Base-by-base conservation (phyloP, 2,888 invertebrate genomes). In the Notodonta dromedarius region DNA sequence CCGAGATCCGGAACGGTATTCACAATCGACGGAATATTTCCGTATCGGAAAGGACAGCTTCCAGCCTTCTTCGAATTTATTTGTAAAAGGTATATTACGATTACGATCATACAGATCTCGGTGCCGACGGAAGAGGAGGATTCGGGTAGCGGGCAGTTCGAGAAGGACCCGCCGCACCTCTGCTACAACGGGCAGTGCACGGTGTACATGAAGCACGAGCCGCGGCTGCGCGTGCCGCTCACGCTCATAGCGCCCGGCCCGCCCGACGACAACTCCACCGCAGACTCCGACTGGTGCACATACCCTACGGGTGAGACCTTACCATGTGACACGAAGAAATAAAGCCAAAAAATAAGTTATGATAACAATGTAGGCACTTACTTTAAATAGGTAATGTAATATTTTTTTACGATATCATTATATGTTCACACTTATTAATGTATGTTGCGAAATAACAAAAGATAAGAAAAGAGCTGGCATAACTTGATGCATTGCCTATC, bases 231-330 rank as follows among this genome's bases (percentile, higher is more conserved):
- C 2, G 78, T 92, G 61, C 92, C 90, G 11, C 78, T 93, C 24
- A 81, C 92, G 0, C 73, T 93, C 51, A 67, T 84, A 40, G 89
- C 91, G 0, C 90, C 90, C 0, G 86, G 85, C 6, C 75, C 81
- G 3, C 79, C 79, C 1, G 83, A 85, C 11, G 87, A 87, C 58
- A 87, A 89, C 66, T 72, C 80, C 48, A 87, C 91, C 0, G 82
- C 87, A 5, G 88, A 92, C 35, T 86, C 91, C 52, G 87, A 89
- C 62, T 96, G 96, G 94, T 97, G 97, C 86, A 95, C 94, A 65
- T 97, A 96, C 88, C 77, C 79, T 5, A 87, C 89, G 60, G 87
- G 90, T 89, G 66, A 46, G 46, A 46, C 39, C 39, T 3, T 39
- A 46, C 39, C 39, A 39, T 39, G 39, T 39, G 39, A 39, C 39